Conservation (phyloP, 2,888 invertebrate genomes). For the Drosophila anomelani region DNA sequence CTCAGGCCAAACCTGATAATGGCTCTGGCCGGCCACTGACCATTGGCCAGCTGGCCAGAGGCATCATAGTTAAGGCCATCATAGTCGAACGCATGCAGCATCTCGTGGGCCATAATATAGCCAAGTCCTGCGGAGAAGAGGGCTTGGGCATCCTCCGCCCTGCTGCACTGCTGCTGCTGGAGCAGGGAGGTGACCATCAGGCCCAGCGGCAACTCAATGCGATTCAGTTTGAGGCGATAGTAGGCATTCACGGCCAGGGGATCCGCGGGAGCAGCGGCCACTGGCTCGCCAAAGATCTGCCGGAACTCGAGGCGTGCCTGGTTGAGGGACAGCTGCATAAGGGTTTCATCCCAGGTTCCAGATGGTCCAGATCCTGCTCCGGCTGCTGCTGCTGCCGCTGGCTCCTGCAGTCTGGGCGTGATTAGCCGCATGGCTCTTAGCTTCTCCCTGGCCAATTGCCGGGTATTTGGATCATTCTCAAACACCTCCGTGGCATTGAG, state of each 20-base stretch:
- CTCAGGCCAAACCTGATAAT: constrained; percentile 79
- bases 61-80: constrained; percentile 82
- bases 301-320: constrained; percentile 48
- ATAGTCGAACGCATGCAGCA: constrained; percentile 82
- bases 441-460: constrained; percentile 68
- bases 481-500: constrained; percentile 71
- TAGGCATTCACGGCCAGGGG: constrained; percentile 82
- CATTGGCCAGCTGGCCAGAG: constrained; percentile 63
- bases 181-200: constrained; percentile 73
- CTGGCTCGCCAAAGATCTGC: constrained; percentile 31
- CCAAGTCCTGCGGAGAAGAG: constrained; percentile 72
- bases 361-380: not conserved
- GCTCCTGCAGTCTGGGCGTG: constrained; percentile 54
- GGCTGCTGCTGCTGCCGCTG: no score
- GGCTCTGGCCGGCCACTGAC: constrained; percentile 72
- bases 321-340: constrained; percentile 64
- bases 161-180: constrained; percentile 33
- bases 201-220: constrained; percentile 80
- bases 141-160: constrained; percentile 36
- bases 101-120: constrained; percentile 80
- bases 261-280: constrained; percentile 33
- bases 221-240: constrained; percentile 77
- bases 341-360: constrained; percentile 63
- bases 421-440: constrained; percentile 72
- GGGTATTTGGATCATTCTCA: constrained; percentile 61